phyloP scores from a whole-genome alignment of 1,140 invertebrate genomes.

The Stegodyphus dumicola region DNA sequence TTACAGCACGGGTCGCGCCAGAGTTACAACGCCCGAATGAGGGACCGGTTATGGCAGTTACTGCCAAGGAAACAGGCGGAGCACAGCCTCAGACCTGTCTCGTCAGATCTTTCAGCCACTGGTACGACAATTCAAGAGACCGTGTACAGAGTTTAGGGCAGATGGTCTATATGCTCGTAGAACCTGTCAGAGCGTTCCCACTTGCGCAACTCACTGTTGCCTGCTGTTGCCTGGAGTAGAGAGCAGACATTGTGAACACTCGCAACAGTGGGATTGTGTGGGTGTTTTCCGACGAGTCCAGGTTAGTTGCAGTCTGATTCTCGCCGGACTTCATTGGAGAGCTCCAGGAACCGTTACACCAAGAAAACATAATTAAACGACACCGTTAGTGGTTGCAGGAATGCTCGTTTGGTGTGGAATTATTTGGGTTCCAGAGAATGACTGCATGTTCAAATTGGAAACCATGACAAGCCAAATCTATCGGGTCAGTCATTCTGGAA shows the following conservation, averaged over 20 bases:
- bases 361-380: constrained; percentile 6
- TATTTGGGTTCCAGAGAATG: too few species aligned
- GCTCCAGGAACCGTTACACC: background rate
- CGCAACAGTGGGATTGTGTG: background rate
- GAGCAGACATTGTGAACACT: constrained; percentile 5
- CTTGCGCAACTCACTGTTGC: background rate
- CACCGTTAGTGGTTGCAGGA: constrained; percentile 3
- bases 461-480: too few species aligned
- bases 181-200: constrained; percentile 1
- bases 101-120: constrained; percentile 7
- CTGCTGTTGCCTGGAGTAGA: background rate
- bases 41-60: background rate
- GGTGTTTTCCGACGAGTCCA: background rate
- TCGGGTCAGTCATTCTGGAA: too few species aligned
- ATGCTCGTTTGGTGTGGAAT: background rate
- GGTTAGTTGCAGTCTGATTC: background rate
- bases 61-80: constrained; percentile 7
- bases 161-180: background rate
- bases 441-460: too few species aligned
- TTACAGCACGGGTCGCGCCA: constrained; percentile 2
- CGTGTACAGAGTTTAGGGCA: background rate
- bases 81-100: background rate
- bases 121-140: constrained; percentile 8
- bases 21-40: background rate
- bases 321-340: background rate